Conservation (phyloP, 1,140 invertebrate species). For the Diuraphis noxia region DNA sequence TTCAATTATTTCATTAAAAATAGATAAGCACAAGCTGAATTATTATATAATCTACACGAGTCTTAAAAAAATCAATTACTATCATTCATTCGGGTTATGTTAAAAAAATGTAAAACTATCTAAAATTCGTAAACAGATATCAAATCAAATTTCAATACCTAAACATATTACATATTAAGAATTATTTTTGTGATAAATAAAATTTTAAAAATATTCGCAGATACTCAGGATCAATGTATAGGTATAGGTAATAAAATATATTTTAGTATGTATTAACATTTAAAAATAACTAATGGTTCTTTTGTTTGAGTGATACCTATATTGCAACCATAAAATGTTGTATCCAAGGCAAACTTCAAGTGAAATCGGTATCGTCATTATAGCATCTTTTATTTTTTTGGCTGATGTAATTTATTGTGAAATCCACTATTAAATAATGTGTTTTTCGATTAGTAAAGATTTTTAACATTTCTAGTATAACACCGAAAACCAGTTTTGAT, state of each 20-base stretch:
- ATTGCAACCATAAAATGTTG: neutral
- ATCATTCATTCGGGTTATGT: neutral
- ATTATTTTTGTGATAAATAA: neutral
- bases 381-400: neutral
- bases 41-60: neutral
- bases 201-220: neutral
- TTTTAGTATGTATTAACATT: neutral
- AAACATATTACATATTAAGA: neutral
- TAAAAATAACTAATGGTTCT: neutral
- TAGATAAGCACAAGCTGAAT: neutral
- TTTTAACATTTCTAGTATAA: constrained; percentile 17
- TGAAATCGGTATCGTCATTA: neutral
- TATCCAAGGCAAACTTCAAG: constrained; percentile 28
- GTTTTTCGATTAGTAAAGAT: neutral
- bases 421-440: constrained; percentile 17
- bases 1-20: neutral
- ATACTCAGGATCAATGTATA: neutral
- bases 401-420: constrained; percentile 24
- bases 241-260: neutral
- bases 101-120: neutral
- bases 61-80: neutral
- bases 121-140: neutral
- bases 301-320: neutral
- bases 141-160: neutral
- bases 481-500: constrained; percentile 29